phyloP scores from a whole-genome alignment of 1,140 invertebrate genomes.

The Zaprionus ornatus region DNA sequence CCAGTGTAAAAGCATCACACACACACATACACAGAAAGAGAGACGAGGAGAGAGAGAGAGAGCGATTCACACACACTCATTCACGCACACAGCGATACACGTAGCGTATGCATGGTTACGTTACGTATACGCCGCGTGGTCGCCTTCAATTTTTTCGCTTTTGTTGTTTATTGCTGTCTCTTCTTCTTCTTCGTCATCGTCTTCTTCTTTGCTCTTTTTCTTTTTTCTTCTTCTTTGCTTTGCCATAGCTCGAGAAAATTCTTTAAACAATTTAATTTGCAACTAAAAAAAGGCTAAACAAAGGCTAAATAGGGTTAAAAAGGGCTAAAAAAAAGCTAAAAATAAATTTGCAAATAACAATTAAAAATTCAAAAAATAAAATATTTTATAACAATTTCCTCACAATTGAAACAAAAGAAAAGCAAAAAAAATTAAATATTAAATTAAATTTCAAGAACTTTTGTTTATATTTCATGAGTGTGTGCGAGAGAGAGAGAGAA shows the following conservation, averaged over 20 bases:
- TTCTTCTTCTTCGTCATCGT: constrained; percentile 1
- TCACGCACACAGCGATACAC: constrained; percentile 3
- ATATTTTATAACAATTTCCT: not conserved
- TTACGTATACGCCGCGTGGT: constrained; percentile 80
- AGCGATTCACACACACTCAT: not conserved
- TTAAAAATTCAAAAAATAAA: not conserved
- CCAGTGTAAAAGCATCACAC: constrained; percentile 23
- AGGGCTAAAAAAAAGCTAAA: not conserved
- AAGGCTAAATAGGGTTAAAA: not conserved
- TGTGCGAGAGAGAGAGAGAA: not conserved
- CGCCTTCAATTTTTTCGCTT: constrained; percentile 35
- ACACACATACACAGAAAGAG: constrained; percentile 9
- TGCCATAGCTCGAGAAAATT: constrained; percentile 51
- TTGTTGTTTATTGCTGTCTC: constrained; percentile 2
- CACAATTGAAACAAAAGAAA: not conserved
- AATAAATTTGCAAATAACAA: not conserved
- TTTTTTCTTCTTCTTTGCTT: not conserved
- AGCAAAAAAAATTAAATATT: not conserved
- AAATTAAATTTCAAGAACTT: constrained; percentile 46
- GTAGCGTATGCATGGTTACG: constrained; percentile 34
- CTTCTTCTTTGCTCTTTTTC: too few species aligned
- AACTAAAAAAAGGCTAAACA: not conserved
- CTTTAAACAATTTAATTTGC: constrained; percentile 22
- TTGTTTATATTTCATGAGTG: constrained; percentile 68
- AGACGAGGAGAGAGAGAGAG: not conserved